Evolutionary conservation across 2,888 invertebrate genomes (phyloP), one percentile per base, ranked within the genome.

Genomic region (Macrosiphum euphorbiae): DNA sequence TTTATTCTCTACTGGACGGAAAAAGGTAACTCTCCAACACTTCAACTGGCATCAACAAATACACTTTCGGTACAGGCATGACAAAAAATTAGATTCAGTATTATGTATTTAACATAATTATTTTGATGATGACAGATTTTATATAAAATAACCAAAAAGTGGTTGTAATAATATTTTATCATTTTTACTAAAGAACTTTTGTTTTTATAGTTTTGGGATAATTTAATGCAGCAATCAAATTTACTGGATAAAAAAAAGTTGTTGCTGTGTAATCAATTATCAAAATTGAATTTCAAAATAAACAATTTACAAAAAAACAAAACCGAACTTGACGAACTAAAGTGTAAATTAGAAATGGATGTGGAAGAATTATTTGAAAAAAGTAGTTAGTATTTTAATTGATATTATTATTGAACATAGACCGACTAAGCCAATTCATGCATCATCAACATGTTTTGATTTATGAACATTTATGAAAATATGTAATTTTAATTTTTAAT

Each of bases 381-480:
- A n/a, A 92, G 24, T 11, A 58, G 91, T 91, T n/a, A 85, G 91
- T 3, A 55, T 41, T 85, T 85, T 44, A 85, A 44, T 44, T 26
- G 5, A 26, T 44, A 44, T 26, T 44, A 10, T 44, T 26, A 44
- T 85, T 44, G 10, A 41, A 41, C 24, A 84, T 84, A 41, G 7
- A 55, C 20, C 4, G 20, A 55, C 55, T 5, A 55, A 20, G 55
- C 55, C 55, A 55, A 84, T 24, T 41, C 41, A 84, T 35, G 5
- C 16, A 84, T 20, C 24, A 41, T 84, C 8, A 41, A 84, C 24
- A 41, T 41, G 10, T 35, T 84, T 84, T 41, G 24, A 84, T 26
- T 85, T 85, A 85, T 44, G 16, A 67, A n/a, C 2, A 10, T n/a
- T 67, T 16, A 52, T 16, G 13, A 52, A 67, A 52, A 67, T n/a